These are phyloP conservation scores for Ameiurus melas DNA, from an alignment of 2,113 vertebrate genomes.

Conservation along the genomic window DNA sequence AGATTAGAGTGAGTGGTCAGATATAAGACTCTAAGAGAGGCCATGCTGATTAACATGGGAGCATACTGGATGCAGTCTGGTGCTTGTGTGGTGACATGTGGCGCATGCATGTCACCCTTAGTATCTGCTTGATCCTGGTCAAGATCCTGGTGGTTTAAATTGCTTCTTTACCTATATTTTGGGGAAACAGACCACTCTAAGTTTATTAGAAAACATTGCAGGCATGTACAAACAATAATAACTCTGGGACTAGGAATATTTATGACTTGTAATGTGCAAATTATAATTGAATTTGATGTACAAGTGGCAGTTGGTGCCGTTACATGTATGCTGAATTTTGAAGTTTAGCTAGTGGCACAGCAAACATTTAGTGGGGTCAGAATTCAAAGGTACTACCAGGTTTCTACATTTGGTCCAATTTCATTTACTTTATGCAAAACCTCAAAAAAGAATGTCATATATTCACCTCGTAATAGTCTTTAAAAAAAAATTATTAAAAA, in stretches of 20 bases:
- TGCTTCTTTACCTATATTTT: background rate
- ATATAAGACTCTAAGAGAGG: background rate
- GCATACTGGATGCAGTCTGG: background rate
- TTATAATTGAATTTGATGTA: background rate
- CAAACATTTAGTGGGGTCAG: background rate
- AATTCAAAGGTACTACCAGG: background rate
- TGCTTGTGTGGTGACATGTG: background rate
- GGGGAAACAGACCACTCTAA: background rate
- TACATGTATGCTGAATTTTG: background rate
- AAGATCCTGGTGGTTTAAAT: background rate
- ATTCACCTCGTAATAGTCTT: background rate
- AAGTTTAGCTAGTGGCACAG: background rate
- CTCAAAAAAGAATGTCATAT: background rate
- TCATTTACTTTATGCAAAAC: background rate
- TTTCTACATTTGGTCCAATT: background rate
- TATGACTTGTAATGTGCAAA: background rate
- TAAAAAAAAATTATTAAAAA: background rate
- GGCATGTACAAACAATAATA: background rate
- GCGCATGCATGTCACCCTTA: background rate
- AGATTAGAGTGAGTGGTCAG: background rate
- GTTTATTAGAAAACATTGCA: background rate
- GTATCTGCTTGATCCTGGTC: background rate
- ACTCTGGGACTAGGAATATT: background rate
- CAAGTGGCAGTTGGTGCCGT: background rate
- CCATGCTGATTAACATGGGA: background rate